These are phyloP conservation scores for Idaea dimidiata DNA, from an alignment of 2,888 invertebrate species.

Conservation along the genomic window DNA sequence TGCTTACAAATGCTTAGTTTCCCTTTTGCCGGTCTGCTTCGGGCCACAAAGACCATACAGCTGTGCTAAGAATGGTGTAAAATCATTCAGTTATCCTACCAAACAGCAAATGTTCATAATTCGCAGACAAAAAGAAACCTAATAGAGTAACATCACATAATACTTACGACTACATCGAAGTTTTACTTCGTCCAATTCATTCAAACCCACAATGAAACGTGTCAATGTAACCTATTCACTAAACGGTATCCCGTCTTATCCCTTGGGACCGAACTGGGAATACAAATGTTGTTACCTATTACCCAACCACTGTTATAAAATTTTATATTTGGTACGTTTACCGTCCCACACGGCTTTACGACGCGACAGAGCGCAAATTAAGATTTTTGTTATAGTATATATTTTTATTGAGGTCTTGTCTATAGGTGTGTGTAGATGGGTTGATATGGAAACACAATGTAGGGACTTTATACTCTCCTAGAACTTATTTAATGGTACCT, in stretches of 20 bases:
- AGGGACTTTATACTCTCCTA: neutral
- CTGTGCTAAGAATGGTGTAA: too few species aligned
- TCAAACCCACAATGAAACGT: neutral
- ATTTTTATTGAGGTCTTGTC: neutral
- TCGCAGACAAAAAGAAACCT: too few species aligned
- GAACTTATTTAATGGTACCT: neutral
- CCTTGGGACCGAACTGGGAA: conserved; percentile 12
- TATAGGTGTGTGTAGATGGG: neutral
- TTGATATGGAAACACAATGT: neutral
- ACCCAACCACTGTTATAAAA: conserved; percentile 14
- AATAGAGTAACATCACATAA: too few species aligned
- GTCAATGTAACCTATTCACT: conserved; percentile 1
- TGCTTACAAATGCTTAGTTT: too few species aligned
- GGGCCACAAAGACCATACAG: too few species aligned
- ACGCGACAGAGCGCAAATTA: conserved; percentile 1
- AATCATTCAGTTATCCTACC: too few species aligned
- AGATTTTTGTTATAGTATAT: neutral
- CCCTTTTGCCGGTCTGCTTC: too few species aligned
- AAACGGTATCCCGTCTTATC: conserved; percentile 1
- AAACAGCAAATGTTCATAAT: too few species aligned
- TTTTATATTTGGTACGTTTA: conserved; percentile 15
- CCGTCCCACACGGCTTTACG: conserved; percentile 2
- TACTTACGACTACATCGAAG: neutral
- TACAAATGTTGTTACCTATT: conserved; percentile 8
- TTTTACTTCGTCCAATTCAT: neutral